These are phyloP conservation scores for Rutpela maculata DNA, from an alignment of 2,888 invertebrate genomes.

Conservation along the genomic window DNA sequence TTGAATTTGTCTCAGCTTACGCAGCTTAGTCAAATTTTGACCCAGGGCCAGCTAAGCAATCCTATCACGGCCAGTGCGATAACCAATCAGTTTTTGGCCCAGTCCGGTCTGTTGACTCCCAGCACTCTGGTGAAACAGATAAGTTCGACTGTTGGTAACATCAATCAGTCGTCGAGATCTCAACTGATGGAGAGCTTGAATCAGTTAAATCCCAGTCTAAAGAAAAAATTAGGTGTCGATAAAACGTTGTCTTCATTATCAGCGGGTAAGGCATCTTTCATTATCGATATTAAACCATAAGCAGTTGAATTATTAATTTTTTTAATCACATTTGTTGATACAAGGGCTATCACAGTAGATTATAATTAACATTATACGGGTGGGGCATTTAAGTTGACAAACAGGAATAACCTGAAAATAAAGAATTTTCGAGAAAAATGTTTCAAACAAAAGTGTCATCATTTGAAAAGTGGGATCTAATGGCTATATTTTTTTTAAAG, in stretches of 20 bases:
- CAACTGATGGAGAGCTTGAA: slow-evolving; percentile 53
- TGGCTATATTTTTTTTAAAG: no score
- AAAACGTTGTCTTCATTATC: slow-evolving; percentile 48
- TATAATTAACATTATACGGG: no score
- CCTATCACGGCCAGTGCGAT: slow-evolving; percentile 57
- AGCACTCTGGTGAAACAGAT: slow-evolving; percentile 53
- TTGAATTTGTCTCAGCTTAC: slow-evolving; percentile 63
- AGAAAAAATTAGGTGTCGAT: slow-evolving; percentile 55
- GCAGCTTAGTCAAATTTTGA: slow-evolving; percentile 63
- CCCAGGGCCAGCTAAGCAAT: slow-evolving; percentile 60
- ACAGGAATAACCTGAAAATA: no score
- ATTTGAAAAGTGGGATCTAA: no score
- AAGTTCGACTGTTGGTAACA: slow-evolving; percentile 36
- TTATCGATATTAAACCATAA: background rate
- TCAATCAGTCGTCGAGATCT: slow-evolving; percentile 11
- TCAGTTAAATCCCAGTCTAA: slow-evolving; percentile 49
- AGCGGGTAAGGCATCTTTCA: slow-evolving; percentile 37
- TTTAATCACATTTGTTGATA: background rate
- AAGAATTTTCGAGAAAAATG: no score
- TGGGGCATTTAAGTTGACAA: no score
- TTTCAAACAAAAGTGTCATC: no score
- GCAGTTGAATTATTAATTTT: background rate
- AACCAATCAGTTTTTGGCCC: slow-evolving; percentile 57
- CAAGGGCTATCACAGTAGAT: no score
- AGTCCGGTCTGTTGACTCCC: slow-evolving; percentile 52